These are phyloP conservation scores for Drosophila subsilvestris DNA, from an alignment of 2,888 invertebrate genomes.

Conservation along the genomic window DNA sequence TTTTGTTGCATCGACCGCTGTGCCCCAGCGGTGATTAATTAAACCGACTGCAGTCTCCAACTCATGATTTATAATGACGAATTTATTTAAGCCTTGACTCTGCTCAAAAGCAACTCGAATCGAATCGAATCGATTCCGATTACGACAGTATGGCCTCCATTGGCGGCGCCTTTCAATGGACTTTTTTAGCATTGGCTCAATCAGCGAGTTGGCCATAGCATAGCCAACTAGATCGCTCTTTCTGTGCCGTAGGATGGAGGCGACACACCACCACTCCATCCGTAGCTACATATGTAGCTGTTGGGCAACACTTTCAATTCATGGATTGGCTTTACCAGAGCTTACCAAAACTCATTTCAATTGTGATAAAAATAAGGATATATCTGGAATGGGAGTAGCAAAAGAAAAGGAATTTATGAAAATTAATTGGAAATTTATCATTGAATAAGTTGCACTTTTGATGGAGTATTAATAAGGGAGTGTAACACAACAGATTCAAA, in stretches of 20 bases:
- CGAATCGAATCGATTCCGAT: slow-evolving; percentile 51
- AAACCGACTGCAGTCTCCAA: slow-evolving; percentile 61
- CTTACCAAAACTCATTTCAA: no score
- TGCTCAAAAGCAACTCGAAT: slow-evolving; percentile 10
- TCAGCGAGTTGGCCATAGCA: slow-evolving; percentile 30
- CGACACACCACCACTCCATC: background rate
- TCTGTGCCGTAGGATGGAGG: slow-evolving; percentile 1
- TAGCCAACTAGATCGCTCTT: slow-evolving; percentile 8
- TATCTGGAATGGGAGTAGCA: no score
- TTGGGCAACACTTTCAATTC: slow-evolving; percentile 11
- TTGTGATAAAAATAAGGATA: no score
- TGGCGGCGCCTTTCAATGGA: slow-evolving; percentile 68
- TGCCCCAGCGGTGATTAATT: slow-evolving; percentile 78
- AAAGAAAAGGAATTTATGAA: no score
- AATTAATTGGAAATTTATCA: no score
- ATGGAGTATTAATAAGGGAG: no score
- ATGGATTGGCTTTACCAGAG: background rate
- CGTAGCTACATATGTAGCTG: background rate
- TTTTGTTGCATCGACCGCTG: slow-evolving; percentile 42
- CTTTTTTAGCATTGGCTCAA: slow-evolving; percentile 70
- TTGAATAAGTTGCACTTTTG: no score
- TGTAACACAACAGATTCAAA: no score
- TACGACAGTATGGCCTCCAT: slow-evolving; percentile 50
- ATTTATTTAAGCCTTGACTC: slow-evolving; percentile 80
- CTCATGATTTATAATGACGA: slow-evolving; percentile 83